Evolutionary conservation across 2,888 invertebrate species (phyloP).

Genomic region (Melieria omissa): DNA sequence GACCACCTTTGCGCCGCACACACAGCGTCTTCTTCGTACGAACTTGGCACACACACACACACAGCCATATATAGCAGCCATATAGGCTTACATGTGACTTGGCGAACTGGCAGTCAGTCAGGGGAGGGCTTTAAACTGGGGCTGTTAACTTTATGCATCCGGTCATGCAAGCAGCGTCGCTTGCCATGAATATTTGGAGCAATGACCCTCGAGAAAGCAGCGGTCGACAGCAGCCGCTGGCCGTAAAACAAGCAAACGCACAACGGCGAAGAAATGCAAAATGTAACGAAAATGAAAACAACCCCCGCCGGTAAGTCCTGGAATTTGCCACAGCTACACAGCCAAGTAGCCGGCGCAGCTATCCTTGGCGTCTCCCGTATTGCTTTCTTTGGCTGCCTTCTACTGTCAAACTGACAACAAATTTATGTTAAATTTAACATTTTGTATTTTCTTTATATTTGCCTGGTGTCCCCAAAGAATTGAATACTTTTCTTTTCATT

Average conservation of each 20-base stretch:
- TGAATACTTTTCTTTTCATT: slow-evolving; percentile 10
- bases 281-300: neutral
- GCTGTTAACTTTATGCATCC: slow-evolving; percentile 30
- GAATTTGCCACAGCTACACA: neutral
- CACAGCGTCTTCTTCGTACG: too few species aligned
- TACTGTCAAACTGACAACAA: slow-evolving; percentile 27
- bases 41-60: neutral
- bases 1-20: too few species aligned
- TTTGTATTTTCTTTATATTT: slow-evolving; percentile 2
- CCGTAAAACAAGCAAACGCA: too few species aligned
- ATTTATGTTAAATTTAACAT: slow-evolving; percentile 34
- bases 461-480: slow-evolving; percentile 17
- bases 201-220: slow-evolving; percentile 24
- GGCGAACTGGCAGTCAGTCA: neutral
- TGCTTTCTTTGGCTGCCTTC: slow-evolving; percentile 12
- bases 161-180: slow-evolving; percentile 8
- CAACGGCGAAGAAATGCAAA: neutral
- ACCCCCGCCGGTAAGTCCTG: slow-evolving; percentile 8
- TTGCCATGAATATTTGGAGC: slow-evolving; percentile 11
- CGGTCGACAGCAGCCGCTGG: neutral
- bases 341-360: neutral
- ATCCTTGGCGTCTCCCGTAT: neutral
- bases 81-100: slow-evolving; percentile 1
- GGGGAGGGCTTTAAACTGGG: slow-evolving; percentile 36
- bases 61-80: neutral